Evolutionary conservation across 2,113 vertebrate species (phyloP), one percentile per base, ranked within the genome.

Genomic region (Camelus dromedarius): DNA sequence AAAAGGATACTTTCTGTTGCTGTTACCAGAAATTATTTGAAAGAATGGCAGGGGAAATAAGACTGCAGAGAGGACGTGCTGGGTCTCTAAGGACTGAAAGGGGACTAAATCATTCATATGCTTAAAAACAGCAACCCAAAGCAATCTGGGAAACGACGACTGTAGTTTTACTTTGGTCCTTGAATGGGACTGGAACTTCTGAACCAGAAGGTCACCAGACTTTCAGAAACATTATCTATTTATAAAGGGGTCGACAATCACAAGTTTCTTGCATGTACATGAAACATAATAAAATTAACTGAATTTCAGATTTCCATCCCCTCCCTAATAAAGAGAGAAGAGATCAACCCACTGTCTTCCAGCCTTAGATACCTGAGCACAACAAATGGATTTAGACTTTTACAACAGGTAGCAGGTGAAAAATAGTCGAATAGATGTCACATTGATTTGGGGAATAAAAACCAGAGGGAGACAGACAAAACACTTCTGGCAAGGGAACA

Each of bases 201-300:
- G 50, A 96, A 96, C 18, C 5, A 96, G 70, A 76, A 94, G 75
- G 77, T 93, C 79, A 96, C 72, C 85, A 96, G 97, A 89, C 84
- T 96, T 97, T 93, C 96, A 95, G 60, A 96, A 97, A 97, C 84
- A 0, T 94, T 97, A 89, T 60, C 3, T n/a, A 35, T 97, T 98
- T 97, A 97, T 69, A 66, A 97, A 97, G 64, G 88, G 52, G 32
- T 46, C 35, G 89, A 73, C 64, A 83, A 95, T 64, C 93, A 96
- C 83, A 86, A 96, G 96, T 93, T 97, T 92, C 92, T 96, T n/a
- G 91, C 52, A 95, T 50, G 20, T 20, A 93, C 32, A 92, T 67
- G 86, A 92, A 97, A 67, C 64, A 83, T 87, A 62, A 91, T 60
- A 83, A 96, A 98, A 97, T 20, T 35, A 91, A 75, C 8, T 97